phyloP scores from a whole-genome alignment of 2,797 vertebrate genomes.

The Sebastes minor region DNA sequence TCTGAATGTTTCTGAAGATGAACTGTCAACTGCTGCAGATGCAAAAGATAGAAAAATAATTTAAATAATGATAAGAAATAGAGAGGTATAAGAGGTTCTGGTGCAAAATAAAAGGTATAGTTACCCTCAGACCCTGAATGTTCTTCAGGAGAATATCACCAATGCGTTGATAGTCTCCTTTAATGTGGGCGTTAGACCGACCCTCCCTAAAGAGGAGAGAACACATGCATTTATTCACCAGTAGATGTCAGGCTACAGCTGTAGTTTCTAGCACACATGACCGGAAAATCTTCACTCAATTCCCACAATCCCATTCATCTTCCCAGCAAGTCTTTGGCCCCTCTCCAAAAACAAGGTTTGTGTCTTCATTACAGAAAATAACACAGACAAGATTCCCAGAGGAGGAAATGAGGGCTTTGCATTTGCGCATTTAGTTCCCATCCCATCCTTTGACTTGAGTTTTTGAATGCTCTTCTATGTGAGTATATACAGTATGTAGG shows the following conservation, averaged over 20 bases:
- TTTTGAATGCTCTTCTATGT: neutral
- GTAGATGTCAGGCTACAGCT: constrained; percentile 52
- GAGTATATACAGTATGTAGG: no score
- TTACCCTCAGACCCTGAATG: constrained; percentile 91
- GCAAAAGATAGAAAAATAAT: neutral
- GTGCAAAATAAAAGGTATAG: neutral
- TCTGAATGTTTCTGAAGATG: constrained; percentile 93
- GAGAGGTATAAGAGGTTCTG: neutral
- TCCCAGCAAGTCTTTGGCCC: constrained; percentile 6
- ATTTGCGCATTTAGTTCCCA: neutral
- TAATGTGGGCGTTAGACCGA: constrained; percentile 91
- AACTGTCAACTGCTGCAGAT: constrained; percentile 84
- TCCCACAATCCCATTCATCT: constrained; percentile 29
- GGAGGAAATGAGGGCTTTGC: neutral
- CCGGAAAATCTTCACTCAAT: constrained; percentile 30
- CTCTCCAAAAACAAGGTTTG: neutral
- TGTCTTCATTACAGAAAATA: constrained; percentile 17
- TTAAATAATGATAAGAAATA: neutral
- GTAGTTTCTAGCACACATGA: neutral
- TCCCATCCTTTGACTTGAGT: neutral
- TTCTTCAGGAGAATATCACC: constrained; percentile 93
- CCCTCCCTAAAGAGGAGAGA: constrained; percentile 83
- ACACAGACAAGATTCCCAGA: constrained; percentile 19
- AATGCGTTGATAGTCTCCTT: constrained; percentile 93
- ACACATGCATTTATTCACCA: neutral